phyloP scores from a whole-genome alignment of 2,113 vertebrate species.

The Ageneiosus marmoratus region DNA sequence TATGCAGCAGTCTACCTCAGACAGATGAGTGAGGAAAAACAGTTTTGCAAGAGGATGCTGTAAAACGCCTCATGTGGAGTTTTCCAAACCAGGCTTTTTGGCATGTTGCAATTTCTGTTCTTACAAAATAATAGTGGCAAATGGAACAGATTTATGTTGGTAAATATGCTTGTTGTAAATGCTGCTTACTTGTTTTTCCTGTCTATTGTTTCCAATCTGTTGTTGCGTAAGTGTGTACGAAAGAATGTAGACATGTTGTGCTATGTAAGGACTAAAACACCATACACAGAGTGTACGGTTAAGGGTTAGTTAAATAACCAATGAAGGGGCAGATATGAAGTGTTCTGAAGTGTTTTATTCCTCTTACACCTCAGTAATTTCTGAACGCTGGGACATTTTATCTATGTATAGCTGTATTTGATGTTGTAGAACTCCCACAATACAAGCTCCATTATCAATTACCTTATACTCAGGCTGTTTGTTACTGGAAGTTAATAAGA shows the following conservation, averaged over 20 bases:
- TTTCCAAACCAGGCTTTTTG: constrained; percentile 17
- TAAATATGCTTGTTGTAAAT: not conserved
- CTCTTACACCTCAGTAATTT: not conserved
- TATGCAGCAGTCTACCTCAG: not conserved
- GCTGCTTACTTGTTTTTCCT: not conserved
- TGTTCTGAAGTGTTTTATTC: not conserved
- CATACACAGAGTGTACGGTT: too few species aligned
- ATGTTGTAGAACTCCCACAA: not conserved
- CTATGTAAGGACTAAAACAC: not conserved
- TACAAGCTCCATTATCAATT: not conserved
- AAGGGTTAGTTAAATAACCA: not conserved
- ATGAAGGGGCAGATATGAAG: not conserved
- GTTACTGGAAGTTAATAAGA: not conserved
- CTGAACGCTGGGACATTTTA: not conserved
- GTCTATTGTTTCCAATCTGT: constrained; percentile 30
- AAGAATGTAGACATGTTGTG: not conserved
- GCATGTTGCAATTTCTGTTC: constrained; percentile 28
- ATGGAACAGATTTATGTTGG: not conserved
- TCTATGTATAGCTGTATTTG: not conserved
- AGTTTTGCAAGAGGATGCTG: constrained; percentile 38
- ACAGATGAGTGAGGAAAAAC: constrained; percentile 24
- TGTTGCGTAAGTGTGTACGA: not conserved
- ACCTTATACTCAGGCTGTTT: not conserved
- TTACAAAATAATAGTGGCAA: constrained; percentile 39
- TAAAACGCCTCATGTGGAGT: not conserved